Conservation (phyloP, 2,797 vertebrate species). For the Natrix natrix region DNA sequence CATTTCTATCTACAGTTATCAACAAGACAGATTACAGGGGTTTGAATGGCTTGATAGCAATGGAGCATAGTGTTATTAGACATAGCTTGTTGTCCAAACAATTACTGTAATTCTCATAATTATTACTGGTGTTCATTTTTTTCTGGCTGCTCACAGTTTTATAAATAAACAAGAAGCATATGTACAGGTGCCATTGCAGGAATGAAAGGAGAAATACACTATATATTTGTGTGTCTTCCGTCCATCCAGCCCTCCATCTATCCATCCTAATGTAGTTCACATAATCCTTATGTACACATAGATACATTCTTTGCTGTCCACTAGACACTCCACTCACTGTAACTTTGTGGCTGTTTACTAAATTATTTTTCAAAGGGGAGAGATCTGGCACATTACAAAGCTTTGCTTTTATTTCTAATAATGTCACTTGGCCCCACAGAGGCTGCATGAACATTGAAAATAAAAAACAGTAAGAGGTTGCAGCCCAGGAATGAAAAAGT, state of each 20-base stretch:
- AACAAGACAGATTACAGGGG: neutral
- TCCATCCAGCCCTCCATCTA: neutral
- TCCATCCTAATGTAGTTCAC: neutral
- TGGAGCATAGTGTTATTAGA: neutral
- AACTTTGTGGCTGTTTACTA: neutral
- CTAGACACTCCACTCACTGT: neutral
- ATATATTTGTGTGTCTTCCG: neutral
- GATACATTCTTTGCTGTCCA: neutral
- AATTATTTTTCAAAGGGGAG: neutral
- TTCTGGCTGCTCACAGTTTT: neutral
- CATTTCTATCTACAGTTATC: neutral
- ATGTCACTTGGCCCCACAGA: neutral
- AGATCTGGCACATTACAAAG: neutral
- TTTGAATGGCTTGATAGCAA: neutral
- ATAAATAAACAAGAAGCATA: neutral
- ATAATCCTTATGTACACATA: neutral
- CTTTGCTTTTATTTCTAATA: neutral
- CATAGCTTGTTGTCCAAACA: neutral
- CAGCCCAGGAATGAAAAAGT: neutral
- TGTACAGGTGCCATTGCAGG: neutral
- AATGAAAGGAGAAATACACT: neutral
- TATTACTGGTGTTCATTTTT: neutral
- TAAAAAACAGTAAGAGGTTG: neutral
- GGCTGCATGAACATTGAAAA: neutral
- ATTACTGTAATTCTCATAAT: neutral